A percentile compares a stretch with the other conserved stretches of the same genome.
Evolutionary conservation across 2,797 vertebrate genomes (phyloP).

Genomic region (Chloroceryle amazona): DNA sequence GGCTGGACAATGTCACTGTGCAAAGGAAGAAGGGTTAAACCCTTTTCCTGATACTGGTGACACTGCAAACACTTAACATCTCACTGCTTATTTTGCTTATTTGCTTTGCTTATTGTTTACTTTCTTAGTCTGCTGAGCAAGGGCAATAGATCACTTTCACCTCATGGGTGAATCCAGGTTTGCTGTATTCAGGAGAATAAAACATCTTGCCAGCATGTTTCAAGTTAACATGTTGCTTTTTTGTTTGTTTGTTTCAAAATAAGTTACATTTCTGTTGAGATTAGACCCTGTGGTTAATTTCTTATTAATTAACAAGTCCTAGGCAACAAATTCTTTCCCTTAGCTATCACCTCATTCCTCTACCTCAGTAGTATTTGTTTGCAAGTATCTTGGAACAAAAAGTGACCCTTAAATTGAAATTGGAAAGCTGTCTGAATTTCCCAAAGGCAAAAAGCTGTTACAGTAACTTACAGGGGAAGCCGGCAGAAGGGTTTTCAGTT

Average conservation of each 20-base stretch:
- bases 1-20: neutral
- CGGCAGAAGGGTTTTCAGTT: constrained; percentile 1
- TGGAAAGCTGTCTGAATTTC: constrained; percentile 12
- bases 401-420: constrained; percentile 29
- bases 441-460: constrained; percentile 44
- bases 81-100: constrained; percentile 4
- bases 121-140: constrained; percentile 15
- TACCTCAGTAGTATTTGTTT: constrained; percentile 2
- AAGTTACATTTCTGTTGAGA: neutral
- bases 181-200: constrained; percentile 27
- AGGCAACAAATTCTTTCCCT: constrained; percentile 2
- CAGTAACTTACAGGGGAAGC: constrained; percentile 4
- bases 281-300: neutral
- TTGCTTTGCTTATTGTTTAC: constrained; percentile 35
- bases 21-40: neutral
- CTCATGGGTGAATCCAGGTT: neutral
- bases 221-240: neutral
- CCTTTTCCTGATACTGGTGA: neutral
- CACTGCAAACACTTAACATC: neutral
- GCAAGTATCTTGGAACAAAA: neutral
- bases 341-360: neutral
- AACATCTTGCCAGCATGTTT: constrained; percentile 13
- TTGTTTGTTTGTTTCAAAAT: constrained; percentile 2
- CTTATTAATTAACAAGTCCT: neutral
- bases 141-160: neutral